These are phyloP conservation scores for Strigamia crassipes DNA, from an alignment of 2,888 invertebrate genomes.

Conservation along the genomic window DNA sequence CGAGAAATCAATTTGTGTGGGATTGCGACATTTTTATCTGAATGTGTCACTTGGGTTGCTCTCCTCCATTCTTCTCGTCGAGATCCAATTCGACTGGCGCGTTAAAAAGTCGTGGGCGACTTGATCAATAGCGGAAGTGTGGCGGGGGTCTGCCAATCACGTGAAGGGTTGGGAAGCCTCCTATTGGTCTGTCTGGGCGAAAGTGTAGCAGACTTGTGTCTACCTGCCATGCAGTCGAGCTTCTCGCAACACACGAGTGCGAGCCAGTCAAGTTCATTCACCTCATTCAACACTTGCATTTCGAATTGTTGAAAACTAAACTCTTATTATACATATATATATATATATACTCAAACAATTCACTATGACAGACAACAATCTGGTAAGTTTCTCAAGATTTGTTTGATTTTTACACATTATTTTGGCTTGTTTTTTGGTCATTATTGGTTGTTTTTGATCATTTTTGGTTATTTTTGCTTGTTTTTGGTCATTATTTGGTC, in stretches of 20 bases:
- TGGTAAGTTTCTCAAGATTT: neutral
- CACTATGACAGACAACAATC: constrained; percentile 26
- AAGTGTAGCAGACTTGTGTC: constrained; percentile 31
- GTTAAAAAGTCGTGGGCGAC: constrained; percentile 32
- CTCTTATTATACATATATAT: no score
- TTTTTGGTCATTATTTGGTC: no score
- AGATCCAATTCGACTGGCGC: constrained; percentile 19
- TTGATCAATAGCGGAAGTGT: constrained; percentile 33
- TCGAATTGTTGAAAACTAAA: neutral
- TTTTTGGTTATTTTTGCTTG: no score
- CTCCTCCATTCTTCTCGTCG: constrained; percentile 16
- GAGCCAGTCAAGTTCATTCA: neutral
- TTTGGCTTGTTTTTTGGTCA: no score
- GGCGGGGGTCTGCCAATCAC: constrained; percentile 44
- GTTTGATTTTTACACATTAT: no score
- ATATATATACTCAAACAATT: no score
- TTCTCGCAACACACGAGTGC: neutral
- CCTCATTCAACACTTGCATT: neutral
- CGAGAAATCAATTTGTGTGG: constrained; percentile 20
- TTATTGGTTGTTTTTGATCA: no score
- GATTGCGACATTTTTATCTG: constrained; percentile 33
- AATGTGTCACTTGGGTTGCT: constrained; percentile 18
- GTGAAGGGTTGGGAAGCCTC: constrained; percentile 18
- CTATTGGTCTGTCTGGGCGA: constrained; percentile 11
- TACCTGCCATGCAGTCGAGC: constrained; percentile 28